These are phyloP conservation scores for Elymnias hypermnestra DNA, from an alignment of 1,140 invertebrate genomes.

Conservation along the genomic window DNA sequence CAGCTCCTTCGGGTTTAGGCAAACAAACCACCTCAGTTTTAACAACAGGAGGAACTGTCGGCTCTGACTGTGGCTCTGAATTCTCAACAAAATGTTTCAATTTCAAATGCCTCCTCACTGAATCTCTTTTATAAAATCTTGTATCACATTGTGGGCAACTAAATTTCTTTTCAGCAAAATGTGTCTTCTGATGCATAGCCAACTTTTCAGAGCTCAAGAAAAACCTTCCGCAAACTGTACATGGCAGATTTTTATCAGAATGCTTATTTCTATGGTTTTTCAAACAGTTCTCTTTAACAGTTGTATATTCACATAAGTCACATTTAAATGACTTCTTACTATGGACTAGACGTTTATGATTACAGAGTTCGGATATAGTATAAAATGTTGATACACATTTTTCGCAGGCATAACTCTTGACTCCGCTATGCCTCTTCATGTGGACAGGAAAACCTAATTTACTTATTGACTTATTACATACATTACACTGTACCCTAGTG, in stretches of 20 bases:
- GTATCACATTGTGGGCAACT: conserved; percentile 15
- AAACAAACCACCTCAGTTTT: conserved; percentile 22
- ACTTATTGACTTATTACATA: conserved; percentile 43
- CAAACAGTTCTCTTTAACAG: conserved; percentile 19
- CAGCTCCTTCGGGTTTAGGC: background rate
- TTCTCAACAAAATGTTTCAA: conserved; percentile 9
- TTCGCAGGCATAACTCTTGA: conserved; percentile 49
- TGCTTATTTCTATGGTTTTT: conserved; percentile 41
- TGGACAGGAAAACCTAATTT: conserved; percentile 29
- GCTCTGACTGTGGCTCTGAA: conserved; percentile 8
- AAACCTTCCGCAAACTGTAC: conserved; percentile 48
- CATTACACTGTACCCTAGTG: conserved; percentile 31
- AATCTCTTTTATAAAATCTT: conserved; percentile 19
- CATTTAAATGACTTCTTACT: conserved; percentile 38
- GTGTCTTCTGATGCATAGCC: conserved; percentile 33
- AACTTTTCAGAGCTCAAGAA: conserved; percentile 30
- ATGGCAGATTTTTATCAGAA: conserved; percentile 36
- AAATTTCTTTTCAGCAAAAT: conserved; percentile 38
- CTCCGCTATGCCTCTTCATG: conserved; percentile 44
- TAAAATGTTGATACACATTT: conserved; percentile 45
- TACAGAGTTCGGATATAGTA: conserved; percentile 43
- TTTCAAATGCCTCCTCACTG: conserved; percentile 20
- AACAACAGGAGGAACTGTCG: conserved; percentile 9
- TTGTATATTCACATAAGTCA: conserved; percentile 42
- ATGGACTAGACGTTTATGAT: conserved; percentile 45